Evolutionary conservation across 2,113 vertebrate genomes (phyloP).

Genomic region (cat (Felis catus)): F.catus_Fca126_mat1.0 CM031419.1:150223001-150223500

Average conservation of each 20-base stretch:
- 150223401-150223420: conserved; percentile 72
- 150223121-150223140: conserved; percentile 49
- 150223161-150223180: conserved; percentile 46
- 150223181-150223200: conserved; percentile 48
- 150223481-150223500: conserved; percentile 67
- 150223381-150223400: conserved; percentile 50
- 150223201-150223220: conserved; percentile 54
- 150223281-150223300: conserved; percentile 73
- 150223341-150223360: conserved; percentile 67
- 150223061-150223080: conserved; percentile 55
- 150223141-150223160: conserved; percentile 44
- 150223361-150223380: conserved; percentile 71
- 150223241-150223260: conserved; percentile 61
- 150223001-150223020: neutral
- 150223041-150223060: neutral
- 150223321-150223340: conserved; percentile 54
- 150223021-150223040: conserved; percentile 47
- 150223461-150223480: conserved; percentile 55
- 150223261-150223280: conserved; percentile 67
- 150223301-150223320: conserved; percentile 71
- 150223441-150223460: conserved; percentile 66
- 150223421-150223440: conserved; percentile 72
- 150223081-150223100: conserved; percentile 39
- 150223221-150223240: conserved; percentile 72
- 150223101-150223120: conserved; percentile 13